These are phyloP conservation scores for Ictalurus punctatus DNA, from an alignment of 2,113 vertebrate species.

Conservation along the genomic window DNA sequence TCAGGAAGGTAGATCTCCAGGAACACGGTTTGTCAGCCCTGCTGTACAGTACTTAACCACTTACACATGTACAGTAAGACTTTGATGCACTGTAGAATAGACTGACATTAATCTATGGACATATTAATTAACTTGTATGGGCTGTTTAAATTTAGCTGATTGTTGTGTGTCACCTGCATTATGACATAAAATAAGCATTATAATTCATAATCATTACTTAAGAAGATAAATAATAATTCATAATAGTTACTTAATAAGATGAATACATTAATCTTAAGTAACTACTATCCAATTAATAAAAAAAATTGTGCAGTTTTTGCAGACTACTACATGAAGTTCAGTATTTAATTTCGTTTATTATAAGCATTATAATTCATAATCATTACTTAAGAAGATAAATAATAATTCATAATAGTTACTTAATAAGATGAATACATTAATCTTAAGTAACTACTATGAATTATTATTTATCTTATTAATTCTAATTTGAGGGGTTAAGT, in stretches of 20 bases:
- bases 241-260: neutral
- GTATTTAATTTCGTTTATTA: no score
- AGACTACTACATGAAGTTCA: no score
- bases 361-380: neutral
- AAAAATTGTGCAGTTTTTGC: no score
- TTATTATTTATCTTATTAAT: no score
- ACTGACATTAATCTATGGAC: neutral
- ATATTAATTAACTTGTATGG: neutral
- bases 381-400: neutral
- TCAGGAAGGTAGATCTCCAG: no score
- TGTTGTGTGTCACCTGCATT: constrained; percentile 26
- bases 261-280: neutral
- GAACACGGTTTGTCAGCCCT: no score
- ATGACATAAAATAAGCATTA: no score
- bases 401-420: neutral
- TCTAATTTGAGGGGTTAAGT: neutral
- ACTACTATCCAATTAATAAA: no score
- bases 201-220: neutral
- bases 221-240: neutral
- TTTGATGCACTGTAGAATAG: neutral
- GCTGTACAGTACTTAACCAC: neutral
- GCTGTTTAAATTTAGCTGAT: neutral
- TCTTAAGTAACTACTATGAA: neutral
- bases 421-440: neutral
- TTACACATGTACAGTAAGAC: constrained; percentile 12